Percentiles rank a stretch among this genome's conserved stretches.
Conservation (phyloP, 2,113 vertebrate genomes). For the Kobus ellipsiprymnus region DNA sequence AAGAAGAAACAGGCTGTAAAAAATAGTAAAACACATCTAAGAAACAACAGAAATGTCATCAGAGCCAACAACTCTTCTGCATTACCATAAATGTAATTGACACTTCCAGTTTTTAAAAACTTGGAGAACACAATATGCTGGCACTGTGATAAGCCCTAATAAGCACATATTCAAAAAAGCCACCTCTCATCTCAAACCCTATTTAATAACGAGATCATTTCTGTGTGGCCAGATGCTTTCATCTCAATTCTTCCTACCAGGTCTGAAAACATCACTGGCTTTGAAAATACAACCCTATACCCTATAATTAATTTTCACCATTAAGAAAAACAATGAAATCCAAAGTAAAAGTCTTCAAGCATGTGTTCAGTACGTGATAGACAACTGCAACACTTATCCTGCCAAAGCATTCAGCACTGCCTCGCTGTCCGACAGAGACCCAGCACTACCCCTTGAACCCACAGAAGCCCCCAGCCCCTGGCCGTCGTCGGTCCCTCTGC, state of each 20-base stretch:
- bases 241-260: neutral
- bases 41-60: neutral
- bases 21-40: neutral
- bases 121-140: neutral
- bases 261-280: neutral
- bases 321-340: neutral
- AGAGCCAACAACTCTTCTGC: neutral
- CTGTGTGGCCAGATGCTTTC: neutral
- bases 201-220: too few relatives aligned
- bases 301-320: neutral
- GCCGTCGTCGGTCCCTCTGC: rapidly evolving
- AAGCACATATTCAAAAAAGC: neutral
- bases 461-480: neutral
- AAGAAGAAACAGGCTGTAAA: neutral
- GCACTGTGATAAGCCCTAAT: neutral
- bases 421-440: neutral
- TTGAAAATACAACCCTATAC: neutral
- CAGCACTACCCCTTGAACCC: neutral
- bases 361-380: neutral
- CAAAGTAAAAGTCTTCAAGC: neutral
- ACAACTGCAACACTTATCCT: neutral
- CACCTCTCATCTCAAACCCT: neutral
- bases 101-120: neutral
- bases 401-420: neutral
- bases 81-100: neutral